Conservation (phyloP, 1,140 invertebrate species). For the Drosophila lacertosa region DNA sequence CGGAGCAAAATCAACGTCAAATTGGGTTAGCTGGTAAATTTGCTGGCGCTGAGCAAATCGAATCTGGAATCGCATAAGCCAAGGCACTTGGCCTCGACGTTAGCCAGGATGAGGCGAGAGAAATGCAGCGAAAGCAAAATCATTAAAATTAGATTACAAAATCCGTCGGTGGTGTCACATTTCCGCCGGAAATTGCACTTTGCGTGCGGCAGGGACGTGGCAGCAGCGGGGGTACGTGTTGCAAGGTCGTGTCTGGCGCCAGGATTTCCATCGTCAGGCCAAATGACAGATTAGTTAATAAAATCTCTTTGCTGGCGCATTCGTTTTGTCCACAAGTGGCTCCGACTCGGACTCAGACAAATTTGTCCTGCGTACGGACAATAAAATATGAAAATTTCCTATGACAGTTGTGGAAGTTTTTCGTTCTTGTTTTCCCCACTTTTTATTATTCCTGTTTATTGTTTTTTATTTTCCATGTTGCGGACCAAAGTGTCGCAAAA, state of each 20-base stretch:
- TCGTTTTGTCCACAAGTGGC: conserved; percentile 57
- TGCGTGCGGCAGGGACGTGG: conserved; percentile 61
- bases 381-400: conserved; percentile 75
- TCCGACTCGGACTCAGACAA: conserved; percentile 36
- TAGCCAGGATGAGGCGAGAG: background rate
- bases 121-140: conserved; percentile 67
- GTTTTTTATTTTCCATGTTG: background rate
- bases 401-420: conserved; percentile 45
- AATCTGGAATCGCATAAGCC: conserved; percentile 46
- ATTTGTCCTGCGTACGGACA: conserved; percentile 62
- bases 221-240: background rate
- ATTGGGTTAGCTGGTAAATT: conserved; percentile 70
- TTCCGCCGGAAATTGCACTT: conserved; percentile 81
- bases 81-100: conserved; percentile 61
- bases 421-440: background rate
- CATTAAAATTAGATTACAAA: conserved; percentile 80
- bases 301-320: conserved; percentile 53
- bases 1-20: conserved; percentile 54
- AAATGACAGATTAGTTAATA: conserved; percentile 80
- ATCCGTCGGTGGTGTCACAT: conserved; percentile 72
- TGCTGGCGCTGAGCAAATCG: conserved; percentile 52
- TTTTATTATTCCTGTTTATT: conserved; percentile 9
- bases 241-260: conserved; percentile 14
- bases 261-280: conserved; percentile 27
- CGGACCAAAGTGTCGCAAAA: conserved; percentile 28